Conservation (phyloP, 2,113 vertebrate genomes). For the Gasterosteus nipponicus region DNA sequence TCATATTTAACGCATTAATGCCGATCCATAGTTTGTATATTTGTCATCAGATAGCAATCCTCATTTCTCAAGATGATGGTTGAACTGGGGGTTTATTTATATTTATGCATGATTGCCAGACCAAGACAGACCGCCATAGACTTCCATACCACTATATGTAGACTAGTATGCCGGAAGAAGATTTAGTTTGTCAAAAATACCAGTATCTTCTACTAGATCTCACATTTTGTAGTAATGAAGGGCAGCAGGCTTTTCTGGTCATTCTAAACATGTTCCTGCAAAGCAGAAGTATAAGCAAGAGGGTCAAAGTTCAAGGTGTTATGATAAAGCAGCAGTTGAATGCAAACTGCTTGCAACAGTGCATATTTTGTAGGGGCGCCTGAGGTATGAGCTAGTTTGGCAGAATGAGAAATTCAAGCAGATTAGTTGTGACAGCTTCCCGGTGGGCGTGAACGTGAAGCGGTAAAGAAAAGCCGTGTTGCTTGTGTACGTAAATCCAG, state of each 20-base stretch:
- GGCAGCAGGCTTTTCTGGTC: background rate
- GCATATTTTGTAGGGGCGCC: background rate
- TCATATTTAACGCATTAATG: background rate
- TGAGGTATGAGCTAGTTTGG: background rate
- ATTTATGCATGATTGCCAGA: too few relatives aligned
- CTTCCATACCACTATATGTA: background rate
- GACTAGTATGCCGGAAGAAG: background rate
- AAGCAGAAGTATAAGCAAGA: background rate
- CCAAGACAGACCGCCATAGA: background rate
- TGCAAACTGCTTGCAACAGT: background rate
- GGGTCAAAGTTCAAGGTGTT: background rate
- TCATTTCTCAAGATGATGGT: too few relatives aligned
- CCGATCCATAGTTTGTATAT: background rate
- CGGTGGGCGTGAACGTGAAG: background rate
- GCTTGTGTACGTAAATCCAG: slow-evolving; percentile 26
- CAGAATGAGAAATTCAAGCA: slow-evolving; percentile 1
- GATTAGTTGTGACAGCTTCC: background rate
- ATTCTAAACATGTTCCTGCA: background rate
- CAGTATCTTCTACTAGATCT: background rate
- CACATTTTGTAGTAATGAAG: background rate
- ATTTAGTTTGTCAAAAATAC: background rate
- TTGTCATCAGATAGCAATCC: background rate
- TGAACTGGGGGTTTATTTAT: too few relatives aligned
- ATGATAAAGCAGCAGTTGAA: background rate
- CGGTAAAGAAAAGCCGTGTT: slow-evolving; percentile 7